A percentile compares a stretch with the other conserved stretches of the same genome.
phyloP scores from a whole-genome alignment of 2,888 invertebrate species.

The Tupiocoris notatus region DNA sequence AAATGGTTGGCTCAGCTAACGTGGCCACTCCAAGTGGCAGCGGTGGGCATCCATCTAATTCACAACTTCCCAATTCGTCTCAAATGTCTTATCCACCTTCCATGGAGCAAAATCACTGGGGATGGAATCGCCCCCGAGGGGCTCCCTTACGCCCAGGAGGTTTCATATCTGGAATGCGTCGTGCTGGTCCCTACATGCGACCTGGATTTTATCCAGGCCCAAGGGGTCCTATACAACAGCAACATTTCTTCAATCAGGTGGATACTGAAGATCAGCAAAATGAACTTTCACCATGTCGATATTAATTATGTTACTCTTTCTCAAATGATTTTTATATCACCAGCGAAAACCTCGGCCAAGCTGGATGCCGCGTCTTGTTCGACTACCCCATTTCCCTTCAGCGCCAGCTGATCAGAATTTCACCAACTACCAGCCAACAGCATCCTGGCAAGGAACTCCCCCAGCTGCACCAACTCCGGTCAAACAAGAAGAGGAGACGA shows the following conservation, averaged over 20 bases:
- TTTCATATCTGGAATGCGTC: constrained; percentile 21
- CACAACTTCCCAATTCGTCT: neutral
- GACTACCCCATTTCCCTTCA: constrained; percentile 27
- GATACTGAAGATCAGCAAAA: neutral
- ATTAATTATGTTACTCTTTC: neutral
- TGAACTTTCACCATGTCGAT: neutral
- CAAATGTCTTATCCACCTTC: constrained; percentile 6
- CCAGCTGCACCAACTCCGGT: neutral
- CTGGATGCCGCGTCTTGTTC: constrained; percentile 26
- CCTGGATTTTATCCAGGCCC: constrained; percentile 41
- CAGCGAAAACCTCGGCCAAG: constrained; percentile 35
- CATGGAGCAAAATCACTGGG: constrained; percentile 24
- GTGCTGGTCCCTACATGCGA: constrained; percentile 42
- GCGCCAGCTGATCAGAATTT: constrained; percentile 11
- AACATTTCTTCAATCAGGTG: constrained; percentile 40
- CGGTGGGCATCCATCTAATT: neutral
- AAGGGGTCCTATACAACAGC: constrained; percentile 33
- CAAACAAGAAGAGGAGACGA: neutral
- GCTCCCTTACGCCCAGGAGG: constrained; percentile 6
- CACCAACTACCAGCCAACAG: constrained; percentile 13
- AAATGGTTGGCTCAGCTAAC: neutral
- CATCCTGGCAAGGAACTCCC: constrained; percentile 3
- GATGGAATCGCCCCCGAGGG: constrained; percentile 27
- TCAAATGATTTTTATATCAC: neutral
- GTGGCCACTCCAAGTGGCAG: neutral